Evolutionary conservation across 2,888 invertebrate species (phyloP).

Genomic region (Cerastoderma edule): DNA sequence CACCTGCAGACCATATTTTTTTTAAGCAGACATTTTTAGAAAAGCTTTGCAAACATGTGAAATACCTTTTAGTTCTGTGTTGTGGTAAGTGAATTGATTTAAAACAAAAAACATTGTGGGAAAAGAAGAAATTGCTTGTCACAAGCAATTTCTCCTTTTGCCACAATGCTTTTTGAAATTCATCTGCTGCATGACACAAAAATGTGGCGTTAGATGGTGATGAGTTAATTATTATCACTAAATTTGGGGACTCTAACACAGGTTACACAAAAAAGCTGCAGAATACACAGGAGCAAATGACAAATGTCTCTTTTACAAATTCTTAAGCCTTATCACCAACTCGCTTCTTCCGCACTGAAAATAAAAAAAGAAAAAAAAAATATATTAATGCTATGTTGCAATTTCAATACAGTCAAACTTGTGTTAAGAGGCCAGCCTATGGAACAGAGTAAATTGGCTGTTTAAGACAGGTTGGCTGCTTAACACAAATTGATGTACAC

Average conservation of each 20-base stretch:
- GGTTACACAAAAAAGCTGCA: conserved; percentile 12
- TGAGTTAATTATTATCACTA: conserved; percentile 1
- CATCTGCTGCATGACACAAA: not conserved
- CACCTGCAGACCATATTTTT: not conserved
- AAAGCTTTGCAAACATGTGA: not conserved
- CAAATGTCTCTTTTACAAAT: conserved; percentile 43
- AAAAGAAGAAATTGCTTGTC: not conserved
- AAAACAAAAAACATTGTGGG: not conserved
- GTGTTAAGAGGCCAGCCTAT: too few relatives aligned
- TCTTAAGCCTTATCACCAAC: conserved; percentile 52
- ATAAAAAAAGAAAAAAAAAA: conserved; percentile 7
- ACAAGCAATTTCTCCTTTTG: conserved; percentile 11
- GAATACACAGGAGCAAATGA: conserved; percentile 20
- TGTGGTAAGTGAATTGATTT: not conserved
- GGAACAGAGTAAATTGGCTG: too few relatives aligned
- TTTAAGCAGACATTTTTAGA: not conserved
- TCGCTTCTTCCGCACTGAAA: conserved; percentile 53
- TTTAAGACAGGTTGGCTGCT: too few relatives aligned
- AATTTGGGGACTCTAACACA: not conserved
- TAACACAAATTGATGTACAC: too few relatives aligned
- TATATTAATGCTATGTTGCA: too few relatives aligned
- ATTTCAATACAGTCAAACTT: too few relatives aligned
- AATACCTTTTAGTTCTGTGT: not conserved
- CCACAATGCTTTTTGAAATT: not conserved
- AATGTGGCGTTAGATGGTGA: too few relatives aligned